Conservation (phyloP, 2,797 vertebrate species). For the Poeciliopsis presidionis region DNA sequence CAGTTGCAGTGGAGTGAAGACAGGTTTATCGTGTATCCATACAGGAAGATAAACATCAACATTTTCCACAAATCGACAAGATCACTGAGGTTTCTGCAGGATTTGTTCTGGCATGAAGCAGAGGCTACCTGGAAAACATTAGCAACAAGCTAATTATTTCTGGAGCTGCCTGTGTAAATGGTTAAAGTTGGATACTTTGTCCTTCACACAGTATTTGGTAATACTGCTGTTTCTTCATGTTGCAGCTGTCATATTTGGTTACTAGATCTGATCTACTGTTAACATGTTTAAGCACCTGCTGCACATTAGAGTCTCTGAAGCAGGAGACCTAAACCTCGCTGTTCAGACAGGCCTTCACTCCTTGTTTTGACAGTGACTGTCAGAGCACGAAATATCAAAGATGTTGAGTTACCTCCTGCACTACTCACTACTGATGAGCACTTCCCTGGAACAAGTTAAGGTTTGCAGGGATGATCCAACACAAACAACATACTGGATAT, state of each 20-base stretch:
- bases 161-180: neutral
- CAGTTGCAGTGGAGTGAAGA: neutral
- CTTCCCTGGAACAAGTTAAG: conserved; percentile 16
- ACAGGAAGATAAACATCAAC: neutral
- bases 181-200: neutral
- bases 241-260: neutral
- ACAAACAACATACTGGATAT: conserved; percentile 5
- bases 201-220: neutral
- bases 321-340: neutral
- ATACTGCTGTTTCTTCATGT: neutral
- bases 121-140: neutral
- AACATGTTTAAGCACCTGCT: neutral
- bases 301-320: neutral
- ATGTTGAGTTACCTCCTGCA: neutral
- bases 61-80: neutral
- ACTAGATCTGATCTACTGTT: neutral
- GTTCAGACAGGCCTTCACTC: neutral
- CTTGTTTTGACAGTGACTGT: conserved; percentile 18
- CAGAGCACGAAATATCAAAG: conserved; percentile 17
- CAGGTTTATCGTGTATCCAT: neutral
- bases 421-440: neutral
- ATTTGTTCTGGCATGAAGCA: neutral
- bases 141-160: neutral
- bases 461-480: conserved; percentile 9
- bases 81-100: neutral